Evolutionary conservation across 2,797 vertebrate species (phyloP).

Genomic region (Mus minutoides): DNA sequence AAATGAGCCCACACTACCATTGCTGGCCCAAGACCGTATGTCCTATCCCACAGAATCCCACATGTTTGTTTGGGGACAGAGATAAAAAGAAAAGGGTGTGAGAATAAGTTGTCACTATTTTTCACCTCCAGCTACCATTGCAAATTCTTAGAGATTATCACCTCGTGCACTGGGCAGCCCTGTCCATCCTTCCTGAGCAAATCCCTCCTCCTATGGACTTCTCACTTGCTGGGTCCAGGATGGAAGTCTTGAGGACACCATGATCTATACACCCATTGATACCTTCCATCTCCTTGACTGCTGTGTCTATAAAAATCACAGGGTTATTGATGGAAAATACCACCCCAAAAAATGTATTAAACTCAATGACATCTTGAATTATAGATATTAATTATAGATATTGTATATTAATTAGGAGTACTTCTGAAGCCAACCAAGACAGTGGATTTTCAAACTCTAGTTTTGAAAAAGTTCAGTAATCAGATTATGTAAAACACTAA

Average conservation of each 20-base stretch:
- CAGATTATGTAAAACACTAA: constrained; percentile 55
- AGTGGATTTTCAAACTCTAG: constrained; percentile 38
- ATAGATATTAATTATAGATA: too few species aligned
- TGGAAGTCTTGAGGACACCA: neutral
- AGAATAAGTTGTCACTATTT: neutral
- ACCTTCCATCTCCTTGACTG: neutral
- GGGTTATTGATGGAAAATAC: neutral
- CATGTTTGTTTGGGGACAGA: neutral
- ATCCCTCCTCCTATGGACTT: neutral
- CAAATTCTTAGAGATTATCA: neutral
- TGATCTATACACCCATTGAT: neutral
- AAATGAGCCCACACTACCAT: neutral
- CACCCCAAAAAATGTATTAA: neutral
- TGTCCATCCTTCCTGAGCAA: neutral
- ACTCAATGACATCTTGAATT: neutral
- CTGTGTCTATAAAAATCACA: neutral
- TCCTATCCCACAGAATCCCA: neutral
- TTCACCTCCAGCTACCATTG: neutral
- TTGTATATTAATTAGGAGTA: neutral
- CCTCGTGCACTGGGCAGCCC: neutral
- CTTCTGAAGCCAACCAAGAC: neutral
- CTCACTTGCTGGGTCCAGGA: neutral
- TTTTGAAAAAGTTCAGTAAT: constrained; percentile 41
- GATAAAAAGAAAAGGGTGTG: neutral
- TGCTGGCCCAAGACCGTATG: neutral